Percentiles rank a stretch among this genome's conserved stretches.
These are phyloP conservation scores for Agapostemon virescens DNA, from an alignment of 2,888 invertebrate genomes.

Conservation along the genomic window DNA sequence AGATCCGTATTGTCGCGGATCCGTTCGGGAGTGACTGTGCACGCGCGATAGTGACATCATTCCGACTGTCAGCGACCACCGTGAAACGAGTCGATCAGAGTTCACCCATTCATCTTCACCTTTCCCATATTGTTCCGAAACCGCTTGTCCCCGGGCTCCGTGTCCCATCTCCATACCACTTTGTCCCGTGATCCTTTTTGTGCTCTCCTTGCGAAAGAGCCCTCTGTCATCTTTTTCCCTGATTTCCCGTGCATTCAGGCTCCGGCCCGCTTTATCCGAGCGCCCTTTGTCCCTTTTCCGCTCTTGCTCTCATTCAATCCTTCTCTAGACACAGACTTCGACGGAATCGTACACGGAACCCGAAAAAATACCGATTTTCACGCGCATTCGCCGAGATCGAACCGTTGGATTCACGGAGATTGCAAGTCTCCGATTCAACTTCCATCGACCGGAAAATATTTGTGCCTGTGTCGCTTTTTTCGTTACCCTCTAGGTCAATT, in stretches of 20 bases:
- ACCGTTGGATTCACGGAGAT: no score
- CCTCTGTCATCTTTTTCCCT: not conserved
- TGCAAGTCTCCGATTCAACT: no score
- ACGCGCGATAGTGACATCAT: slow-evolving; percentile 30
- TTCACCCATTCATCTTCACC: not conserved
- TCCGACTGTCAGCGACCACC: slow-evolving; percentile 14
- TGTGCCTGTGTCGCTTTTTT: no score
- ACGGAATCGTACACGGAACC: not conserved
- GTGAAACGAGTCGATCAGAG: slow-evolving; percentile 12
- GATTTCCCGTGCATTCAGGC: not conserved
- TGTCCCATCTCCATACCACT: not conserved
- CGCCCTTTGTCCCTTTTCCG: slow-evolving; percentile 5
- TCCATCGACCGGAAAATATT: no score
- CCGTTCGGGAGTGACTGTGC: not conserved
- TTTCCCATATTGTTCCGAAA: slow-evolving; percentile 1
- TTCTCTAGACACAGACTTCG: not conserved
- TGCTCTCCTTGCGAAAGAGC: not conserved
- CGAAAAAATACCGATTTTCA: no score
- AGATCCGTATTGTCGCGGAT: not conserved
- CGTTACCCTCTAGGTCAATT: no score
- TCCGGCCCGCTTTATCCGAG: not conserved
- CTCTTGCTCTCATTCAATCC: not conserved
- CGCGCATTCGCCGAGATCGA: no score
- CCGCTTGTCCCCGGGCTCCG: not conserved
- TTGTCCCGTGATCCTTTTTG: slow-evolving; percentile 2